Evolutionary conservation across 2,888 invertebrate genomes (phyloP).

Genomic region (Monoplex corrugatus): DNA sequence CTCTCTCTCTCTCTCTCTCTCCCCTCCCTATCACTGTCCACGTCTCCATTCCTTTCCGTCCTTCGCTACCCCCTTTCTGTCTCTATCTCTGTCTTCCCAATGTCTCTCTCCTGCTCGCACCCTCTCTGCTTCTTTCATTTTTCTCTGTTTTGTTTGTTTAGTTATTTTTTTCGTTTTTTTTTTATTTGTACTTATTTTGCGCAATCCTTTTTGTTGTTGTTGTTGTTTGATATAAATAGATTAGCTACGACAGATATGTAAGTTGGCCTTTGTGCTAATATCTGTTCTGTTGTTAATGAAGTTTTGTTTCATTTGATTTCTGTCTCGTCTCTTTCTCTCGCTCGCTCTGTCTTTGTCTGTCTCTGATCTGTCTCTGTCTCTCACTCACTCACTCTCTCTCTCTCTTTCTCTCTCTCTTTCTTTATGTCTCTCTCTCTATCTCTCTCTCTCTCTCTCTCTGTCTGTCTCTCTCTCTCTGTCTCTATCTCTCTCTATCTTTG

Average conservation of each 20-base stretch:
- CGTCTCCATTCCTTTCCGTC: too few species aligned
- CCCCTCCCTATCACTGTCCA: not conserved
- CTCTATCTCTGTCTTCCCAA: not conserved
- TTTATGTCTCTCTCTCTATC: not conserved
- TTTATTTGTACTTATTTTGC: too few species aligned
- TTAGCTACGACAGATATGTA: too few species aligned
- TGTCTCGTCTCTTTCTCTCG: slow-evolving; percentile 19
- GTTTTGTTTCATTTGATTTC: too few species aligned
- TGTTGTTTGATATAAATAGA: too few species aligned
- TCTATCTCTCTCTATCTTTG: not conserved
- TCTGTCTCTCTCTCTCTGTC: not conserved
- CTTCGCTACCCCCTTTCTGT: not conserved
- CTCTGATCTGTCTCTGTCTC: slow-evolving; percentile 37
- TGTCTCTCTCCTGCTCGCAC: slow-evolving; percentile 27
- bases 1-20: not conserved
- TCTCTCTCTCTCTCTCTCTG: slow-evolving; percentile 18
- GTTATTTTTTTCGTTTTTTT: not conserved
- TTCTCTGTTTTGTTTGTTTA: not conserved
- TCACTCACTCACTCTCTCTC: slow-evolving; percentile 29
- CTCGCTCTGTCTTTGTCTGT: slow-evolving; percentile 34
- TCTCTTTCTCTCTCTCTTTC: slow-evolving; percentile 20
- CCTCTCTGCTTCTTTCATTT: not conserved
- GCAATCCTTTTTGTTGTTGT: too few species aligned
- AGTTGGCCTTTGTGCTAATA: too few species aligned
- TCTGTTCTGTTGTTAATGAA: too few species aligned